phyloP scores from a whole-genome alignment of 92 coral and sea anemone genomes.

The Hydrozoanthus gracilis region DNA sequence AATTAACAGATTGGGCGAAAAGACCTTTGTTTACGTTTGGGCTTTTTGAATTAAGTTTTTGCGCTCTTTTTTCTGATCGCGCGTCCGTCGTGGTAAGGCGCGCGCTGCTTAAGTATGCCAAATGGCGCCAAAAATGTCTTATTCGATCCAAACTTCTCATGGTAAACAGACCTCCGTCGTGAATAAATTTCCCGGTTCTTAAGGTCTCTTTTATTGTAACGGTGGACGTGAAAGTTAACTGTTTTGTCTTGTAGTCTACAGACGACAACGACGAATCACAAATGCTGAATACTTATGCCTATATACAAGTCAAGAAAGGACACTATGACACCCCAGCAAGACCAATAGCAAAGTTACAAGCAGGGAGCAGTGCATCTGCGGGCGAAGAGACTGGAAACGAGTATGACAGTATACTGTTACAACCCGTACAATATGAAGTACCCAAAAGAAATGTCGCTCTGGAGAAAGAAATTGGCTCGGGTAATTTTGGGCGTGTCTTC shows the following conservation, averaged over 20 bases:
- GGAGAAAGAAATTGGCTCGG: slow-evolving; percentile 76
- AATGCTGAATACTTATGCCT: slow-evolving; percentile 9
- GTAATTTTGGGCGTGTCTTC: slow-evolving; percentile 92
- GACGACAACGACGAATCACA: slow-evolving; percentile 5
- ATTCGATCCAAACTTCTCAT: too few species aligned
- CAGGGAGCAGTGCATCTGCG: slow-evolving; percentile 4
- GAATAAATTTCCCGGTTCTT: too few species aligned
- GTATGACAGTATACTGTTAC: slow-evolving; percentile 61
- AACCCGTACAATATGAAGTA: slow-evolving; percentile 80
- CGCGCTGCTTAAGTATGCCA: too few species aligned
- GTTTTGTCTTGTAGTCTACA: not conserved
- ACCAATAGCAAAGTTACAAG: not conserved
- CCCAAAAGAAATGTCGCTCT: slow-evolving; percentile 79
- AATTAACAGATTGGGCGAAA: too few species aligned
- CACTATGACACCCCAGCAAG: slow-evolving; percentile 32
- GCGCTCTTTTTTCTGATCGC: too few species aligned
- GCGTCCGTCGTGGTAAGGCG: too few species aligned
- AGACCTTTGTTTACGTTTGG: too few species aligned
- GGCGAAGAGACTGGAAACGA: slow-evolving; percentile 47
- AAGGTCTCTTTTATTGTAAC: too few species aligned
- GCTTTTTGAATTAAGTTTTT: too few species aligned
- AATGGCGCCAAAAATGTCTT: too few species aligned
- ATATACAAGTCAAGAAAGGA: slow-evolving; percentile 26
- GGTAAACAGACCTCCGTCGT: too few species aligned
- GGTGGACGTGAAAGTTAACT: too few species aligned